Evolutionary conservation across 2,113 vertebrate species (phyloP).

Genomic region (Smithornis capensis): DNA sequence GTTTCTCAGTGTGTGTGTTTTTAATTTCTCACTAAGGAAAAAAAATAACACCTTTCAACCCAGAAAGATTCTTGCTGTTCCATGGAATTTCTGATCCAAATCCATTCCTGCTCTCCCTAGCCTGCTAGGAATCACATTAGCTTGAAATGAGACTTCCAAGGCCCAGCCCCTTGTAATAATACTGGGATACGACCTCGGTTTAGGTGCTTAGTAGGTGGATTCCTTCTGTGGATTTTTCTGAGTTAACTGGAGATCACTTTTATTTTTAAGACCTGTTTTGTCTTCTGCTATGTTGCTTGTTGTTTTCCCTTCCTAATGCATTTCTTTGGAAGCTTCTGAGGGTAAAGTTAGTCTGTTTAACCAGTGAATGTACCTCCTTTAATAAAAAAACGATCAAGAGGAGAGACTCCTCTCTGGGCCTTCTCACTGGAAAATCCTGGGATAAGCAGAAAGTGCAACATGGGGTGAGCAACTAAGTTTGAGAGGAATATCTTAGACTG

Average conservation of each 20-base stretch:
- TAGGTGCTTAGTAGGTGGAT: neutral
- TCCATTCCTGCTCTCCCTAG: neutral
- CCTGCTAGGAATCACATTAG: neutral
- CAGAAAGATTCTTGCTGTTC: neutral
- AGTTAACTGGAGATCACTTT: neutral
- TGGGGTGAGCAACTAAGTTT: rapidly evolving
- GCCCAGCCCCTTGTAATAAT: neutral
- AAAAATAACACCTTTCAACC: neutral
- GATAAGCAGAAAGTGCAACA: neutral
- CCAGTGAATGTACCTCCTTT: neutral
- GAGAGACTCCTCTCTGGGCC: neutral
- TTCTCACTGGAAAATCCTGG: neutral
- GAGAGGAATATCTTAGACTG: neutral
- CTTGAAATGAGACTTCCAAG: neutral
- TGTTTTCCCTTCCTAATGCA: neutral
- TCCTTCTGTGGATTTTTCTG: neutral
- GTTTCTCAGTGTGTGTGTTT: neutral
- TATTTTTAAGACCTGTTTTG: neutral
- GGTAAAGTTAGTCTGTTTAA: neutral
- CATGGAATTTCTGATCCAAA: neutral
- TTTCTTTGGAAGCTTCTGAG: neutral
- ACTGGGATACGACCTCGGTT: neutral
- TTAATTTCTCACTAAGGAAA: neutral
- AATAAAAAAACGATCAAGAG: neutral
- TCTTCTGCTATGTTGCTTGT: neutral